These are phyloP conservation scores for Loripinus fragilis DNA, from an alignment of 2,888 invertebrate genomes.

Conservation along the genomic window DNA sequence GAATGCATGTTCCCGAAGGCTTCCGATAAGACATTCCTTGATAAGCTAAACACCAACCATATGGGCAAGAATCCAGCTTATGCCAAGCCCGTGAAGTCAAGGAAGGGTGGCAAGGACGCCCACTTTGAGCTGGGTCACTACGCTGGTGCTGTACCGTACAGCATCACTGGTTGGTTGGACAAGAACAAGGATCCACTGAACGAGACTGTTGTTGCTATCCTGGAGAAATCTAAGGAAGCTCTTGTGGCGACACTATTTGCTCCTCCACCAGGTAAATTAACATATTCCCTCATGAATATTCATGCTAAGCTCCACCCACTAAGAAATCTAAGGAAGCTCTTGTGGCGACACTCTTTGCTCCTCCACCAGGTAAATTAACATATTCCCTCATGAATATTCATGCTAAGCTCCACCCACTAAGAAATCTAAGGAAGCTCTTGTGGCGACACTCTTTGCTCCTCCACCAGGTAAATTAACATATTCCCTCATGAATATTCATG, in stretches of 20 bases:
- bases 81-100: constrained; percentile 86
- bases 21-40: constrained; percentile 98
- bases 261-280: constrained; percentile 43
- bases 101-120: constrained; percentile 97
- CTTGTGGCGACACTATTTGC: constrained; percentile 77
- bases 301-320: no score
- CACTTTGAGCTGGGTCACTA: constrained; percentile 99
- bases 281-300: no score
- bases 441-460: constrained; percentile 74
- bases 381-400: no score
- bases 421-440: constrained; percentile 86
- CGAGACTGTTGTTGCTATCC: constrained; percentile 99
- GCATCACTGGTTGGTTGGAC: constrained; percentile 99
- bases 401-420: no score
- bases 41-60: constrained; percentile 99
- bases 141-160: constrained; percentile 99
- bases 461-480: constrained; percentile 23
- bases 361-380: constrained; percentile 30
- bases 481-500: no score
- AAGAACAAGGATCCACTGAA: constrained; percentile 99
- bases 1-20: constrained; percentile 99
- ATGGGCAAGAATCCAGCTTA: constrained; percentile 91
- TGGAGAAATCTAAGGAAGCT: constrained; percentile 89
- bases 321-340: constrained; percentile 82
- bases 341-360: constrained; percentile 75